Percentiles rank a stretch among this genome's conserved stretches.
phyloP scores from a whole-genome alignment of 64 coral and sea anemone genomes.

The Exaiptasia diaphana region DNA sequence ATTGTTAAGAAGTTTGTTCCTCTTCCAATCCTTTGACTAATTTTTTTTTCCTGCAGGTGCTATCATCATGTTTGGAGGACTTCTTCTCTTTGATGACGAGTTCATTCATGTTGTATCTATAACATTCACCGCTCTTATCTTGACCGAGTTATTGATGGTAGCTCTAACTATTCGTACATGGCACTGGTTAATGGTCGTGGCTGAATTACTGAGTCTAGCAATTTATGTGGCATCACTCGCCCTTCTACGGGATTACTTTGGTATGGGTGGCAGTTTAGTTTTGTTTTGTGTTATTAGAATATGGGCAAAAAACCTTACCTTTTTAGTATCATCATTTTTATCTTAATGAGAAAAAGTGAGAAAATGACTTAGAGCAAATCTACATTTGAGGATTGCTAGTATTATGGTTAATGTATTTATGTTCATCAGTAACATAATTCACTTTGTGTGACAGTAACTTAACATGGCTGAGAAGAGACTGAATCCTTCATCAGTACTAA shows the following conservation, averaged over 20 bases:
- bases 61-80: constrained; percentile 96
- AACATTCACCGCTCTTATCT: constrained; percentile 88
- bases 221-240: constrained; percentile 80
- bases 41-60: constrained; percentile 27
- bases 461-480: no score
- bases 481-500: no score
- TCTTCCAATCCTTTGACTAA: background rate
- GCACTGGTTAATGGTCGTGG: constrained; percentile 95
- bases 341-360: background rate
- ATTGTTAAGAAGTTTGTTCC: background rate
- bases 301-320: no score
- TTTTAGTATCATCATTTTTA: no score
- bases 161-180: constrained; percentile 91
- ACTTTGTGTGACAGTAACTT: no score
- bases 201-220: constrained; percentile 74
- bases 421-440: no score
- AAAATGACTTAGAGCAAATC: no score
- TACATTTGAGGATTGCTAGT: no score
- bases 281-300: no score
- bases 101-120: constrained; percentile 97
- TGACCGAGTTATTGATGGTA: constrained; percentile 93
- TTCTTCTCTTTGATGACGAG: constrained; percentile 83
- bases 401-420: no score
- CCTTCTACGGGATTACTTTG: constrained; percentile 77
- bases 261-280: no score